Evolutionary conservation across 2,797 vertebrate species (phyloP), one percentile per base, ranked within the genome.

Genomic region (Fistularia commersonii): DNA sequence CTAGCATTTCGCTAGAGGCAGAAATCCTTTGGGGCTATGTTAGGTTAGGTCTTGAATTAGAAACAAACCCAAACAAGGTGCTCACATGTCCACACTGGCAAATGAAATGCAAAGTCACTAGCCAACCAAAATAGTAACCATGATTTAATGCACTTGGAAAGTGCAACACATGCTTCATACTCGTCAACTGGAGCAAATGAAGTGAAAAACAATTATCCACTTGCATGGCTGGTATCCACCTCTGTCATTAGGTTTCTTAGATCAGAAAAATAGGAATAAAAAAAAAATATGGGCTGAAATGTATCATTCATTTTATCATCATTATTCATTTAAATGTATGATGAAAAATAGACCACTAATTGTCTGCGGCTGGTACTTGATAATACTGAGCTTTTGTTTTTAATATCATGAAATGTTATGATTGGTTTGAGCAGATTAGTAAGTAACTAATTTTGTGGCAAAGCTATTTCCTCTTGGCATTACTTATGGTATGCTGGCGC

Each of bases 401-500:
- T 41, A 38, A 32, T 39, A 54, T 36, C 43, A 45, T 62, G 13
- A 39, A 55, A 53, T 58, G 41, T 12, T 68, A 15, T 44, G 39
- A 54, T 51, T 61, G 40, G 11, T 74, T 56, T 42, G 62, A 11
- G 43, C 50, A 41, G 39, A 67, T 72, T 48, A 15, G 32, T 34
- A 49, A 56, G 43, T 2, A 23, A 23, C 23, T 23, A 23, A 23
- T 23, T 2, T 23, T 4, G 23, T 2, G 23, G 23, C 23, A 23
- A 4, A 23, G 23, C 23, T 35, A 10, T 14, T 36, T 39, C 36
- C 47, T 51, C 41, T 36, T 51, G 52, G 74, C 69, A 69, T 74
- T 74, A 60, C 33, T 64, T 77, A 77, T 66, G 79, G 81, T 83
- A 60, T 67, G 69, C 59, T 56, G 45, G 46, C 70, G 57, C 72